Evolutionary conservation across 1,140 invertebrate genomes (phyloP).

Genomic region (Phocides pigmalion): DNA sequence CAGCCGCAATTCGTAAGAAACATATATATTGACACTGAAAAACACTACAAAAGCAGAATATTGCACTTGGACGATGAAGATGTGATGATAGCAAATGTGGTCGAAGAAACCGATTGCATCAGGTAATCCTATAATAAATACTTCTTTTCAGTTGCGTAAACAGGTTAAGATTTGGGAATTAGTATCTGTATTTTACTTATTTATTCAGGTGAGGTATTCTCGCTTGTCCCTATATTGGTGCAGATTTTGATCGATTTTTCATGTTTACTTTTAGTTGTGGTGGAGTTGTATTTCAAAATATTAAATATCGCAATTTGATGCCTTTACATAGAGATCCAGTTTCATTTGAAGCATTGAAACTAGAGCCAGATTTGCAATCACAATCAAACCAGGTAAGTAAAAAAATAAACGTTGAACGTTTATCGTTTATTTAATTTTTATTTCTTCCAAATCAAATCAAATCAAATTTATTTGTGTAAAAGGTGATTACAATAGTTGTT

Average conservation of each 20-base stretch:
- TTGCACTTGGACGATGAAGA: not conserved
- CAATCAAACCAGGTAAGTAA: not conserved
- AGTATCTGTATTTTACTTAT: too few species aligned
- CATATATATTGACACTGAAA: slow-evolving; percentile 28
- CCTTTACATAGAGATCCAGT: slow-evolving; percentile 5
- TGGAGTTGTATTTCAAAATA: slow-evolving; percentile 28
- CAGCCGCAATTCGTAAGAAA: slow-evolving; percentile 41
- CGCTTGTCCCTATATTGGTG: too few species aligned
- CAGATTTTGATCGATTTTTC: too few species aligned
- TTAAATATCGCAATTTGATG: slow-evolving; percentile 22
- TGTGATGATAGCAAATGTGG: not conserved
- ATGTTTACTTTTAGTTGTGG: slow-evolving; percentile 18
- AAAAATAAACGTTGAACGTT: too few species aligned
- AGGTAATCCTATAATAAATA: too few species aligned
- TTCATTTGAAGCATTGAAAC: slow-evolving; percentile 13
- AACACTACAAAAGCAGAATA: not conserved
- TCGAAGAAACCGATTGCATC: not conserved
- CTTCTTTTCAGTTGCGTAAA: too few species aligned
- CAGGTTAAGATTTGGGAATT: too few species aligned
- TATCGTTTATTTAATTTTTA: too few species aligned
- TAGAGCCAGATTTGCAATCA: not conserved
- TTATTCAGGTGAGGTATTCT: too few species aligned
- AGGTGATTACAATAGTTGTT: too few species aligned
- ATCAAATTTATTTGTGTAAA: too few species aligned
- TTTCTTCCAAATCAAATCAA: too few species aligned